Base-by-base conservation (phyloP, 2,888 invertebrate species). In the Notocelia uddmanniana region DNA sequence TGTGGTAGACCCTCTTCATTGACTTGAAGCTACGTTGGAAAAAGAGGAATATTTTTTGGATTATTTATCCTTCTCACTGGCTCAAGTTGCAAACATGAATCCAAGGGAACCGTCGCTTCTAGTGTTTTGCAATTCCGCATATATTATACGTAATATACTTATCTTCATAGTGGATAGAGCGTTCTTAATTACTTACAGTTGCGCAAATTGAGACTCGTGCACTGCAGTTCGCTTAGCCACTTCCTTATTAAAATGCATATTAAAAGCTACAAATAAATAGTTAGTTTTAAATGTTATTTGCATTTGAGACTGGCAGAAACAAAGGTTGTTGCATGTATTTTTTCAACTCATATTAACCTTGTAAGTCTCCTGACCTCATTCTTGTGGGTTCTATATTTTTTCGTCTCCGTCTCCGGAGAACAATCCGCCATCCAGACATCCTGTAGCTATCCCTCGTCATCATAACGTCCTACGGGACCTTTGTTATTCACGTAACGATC, bases 191-290 rank as follows among this genome's bases (percentile, higher is more conserved):
- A 21, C 64, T 70, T 58, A 21, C 64, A 2, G n/a, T 55, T 69
- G 55, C 62, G 62, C 41, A 69, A 62, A 52, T n/a, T 57, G 18
- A 41, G 41, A 19, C 57, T 19, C 55, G 26, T 55, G 54, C 10
- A 18, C 41, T 52, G 69, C 23, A 45, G 26, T 54, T 1, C 10
- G 48, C 63, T 52, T 3, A 2, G 5, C 26, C 21, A 59, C 52
- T 70, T 66, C 70, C 70, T 58, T 59, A 59, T 52, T 58, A 18
- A 66, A 45, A 69, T 69, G 45, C 21, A 57, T 57, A 67, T 57
- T 67, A 26, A 31, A 19, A 45, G 15, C 15, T 57, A 19, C 52
- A 63, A 21, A 52, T 62, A n/a, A n/a, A n/a, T n/a, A n/a, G n/a
- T n/a, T n/a, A 62, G 48, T 5, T 34, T 13, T 19, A 45, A 60